Conservation (phyloP, 2,113 vertebrate species). For the Halcyon senegalensis region DNA sequence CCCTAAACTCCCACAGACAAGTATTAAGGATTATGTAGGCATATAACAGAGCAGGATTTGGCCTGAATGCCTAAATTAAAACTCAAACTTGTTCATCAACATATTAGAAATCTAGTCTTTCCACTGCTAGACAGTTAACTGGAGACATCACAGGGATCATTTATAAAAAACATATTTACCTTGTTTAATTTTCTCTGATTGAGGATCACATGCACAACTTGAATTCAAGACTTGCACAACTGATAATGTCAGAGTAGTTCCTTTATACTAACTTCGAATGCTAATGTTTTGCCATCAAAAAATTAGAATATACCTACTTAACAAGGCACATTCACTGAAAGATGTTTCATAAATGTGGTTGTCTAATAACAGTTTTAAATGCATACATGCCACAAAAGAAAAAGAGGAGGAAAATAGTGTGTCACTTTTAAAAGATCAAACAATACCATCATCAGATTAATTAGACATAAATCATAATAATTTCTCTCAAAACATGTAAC, state of each 20-base stretch:
- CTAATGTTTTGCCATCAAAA: neutral
- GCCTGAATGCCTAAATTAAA: constrained; percentile 4
- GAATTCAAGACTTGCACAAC: neutral
- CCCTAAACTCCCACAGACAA: neutral
- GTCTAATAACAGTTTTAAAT: neutral
- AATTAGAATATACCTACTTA: neutral
- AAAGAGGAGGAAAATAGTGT: neutral
- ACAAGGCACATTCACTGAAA: neutral
- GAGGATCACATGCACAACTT: neutral
- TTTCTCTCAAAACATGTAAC: neutral
- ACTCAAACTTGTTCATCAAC: neutral
- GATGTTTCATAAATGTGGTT: neutral
- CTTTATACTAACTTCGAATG: neutral
- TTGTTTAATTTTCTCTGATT: neutral
- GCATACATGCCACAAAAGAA: neutral
- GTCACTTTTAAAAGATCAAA: neutral
- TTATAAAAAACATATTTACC: neutral
- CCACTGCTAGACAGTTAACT: neutral
- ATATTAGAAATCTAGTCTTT: neutral
- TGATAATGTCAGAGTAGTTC: neutral
- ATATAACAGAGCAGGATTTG: neutral
- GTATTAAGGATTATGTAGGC: neutral
- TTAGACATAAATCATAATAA: neutral
- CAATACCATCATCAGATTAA: neutral
- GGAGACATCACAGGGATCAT: neutral